Evolutionary conservation across 2,113 vertebrate species (phyloP), one percentile per base, ranked within the genome.

Genomic region (Elanus axillaris): DNA sequence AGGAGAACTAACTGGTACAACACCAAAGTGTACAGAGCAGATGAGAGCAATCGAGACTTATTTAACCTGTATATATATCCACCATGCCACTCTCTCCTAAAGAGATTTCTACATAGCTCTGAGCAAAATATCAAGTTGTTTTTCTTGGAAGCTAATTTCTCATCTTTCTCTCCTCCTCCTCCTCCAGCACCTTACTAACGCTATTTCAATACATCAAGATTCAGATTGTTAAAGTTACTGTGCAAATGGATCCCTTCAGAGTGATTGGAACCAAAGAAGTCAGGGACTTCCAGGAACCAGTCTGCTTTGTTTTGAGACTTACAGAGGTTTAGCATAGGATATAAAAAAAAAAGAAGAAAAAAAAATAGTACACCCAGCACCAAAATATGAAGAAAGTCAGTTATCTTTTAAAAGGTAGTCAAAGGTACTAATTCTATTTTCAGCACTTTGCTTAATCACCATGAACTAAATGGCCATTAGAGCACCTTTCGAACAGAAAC

Each of bases 381-480:
- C 29, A 84, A 93, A 83, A 82, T 27, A 50, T 31, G 8, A 84
- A 38, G 50, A 38, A 29, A 47, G 16, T 31, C 64, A 59, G 32
- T 62, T 94, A n/a, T 62, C 45, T 91, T 87, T 77, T 56, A 73
- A 94, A 94, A 89, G 31, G 26, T 62, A 89, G 62, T 89, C 66
- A 91, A 87, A 96, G 69, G 21, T 74, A 66, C 25, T 94, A 97
- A 96, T 96, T 81, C 77, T 81, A 40, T 96, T 97, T 96, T 92
- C 71, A 73, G 45, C 90, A 78, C 74, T 97, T 87, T 38, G 27
- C 2, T 8, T 86, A 88, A 91, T 95, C 88, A 79, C 63, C 62
- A 77, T 42, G 42, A 87, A 79, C n/a, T 75, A 88, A 93, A 89
- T 75, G 80, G 50, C 34, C 90, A 82, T 93, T 94, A 95, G 29